phyloP scores from a whole-genome alignment of 2,888 invertebrate genomes.

The Cryptus armator region DNA sequence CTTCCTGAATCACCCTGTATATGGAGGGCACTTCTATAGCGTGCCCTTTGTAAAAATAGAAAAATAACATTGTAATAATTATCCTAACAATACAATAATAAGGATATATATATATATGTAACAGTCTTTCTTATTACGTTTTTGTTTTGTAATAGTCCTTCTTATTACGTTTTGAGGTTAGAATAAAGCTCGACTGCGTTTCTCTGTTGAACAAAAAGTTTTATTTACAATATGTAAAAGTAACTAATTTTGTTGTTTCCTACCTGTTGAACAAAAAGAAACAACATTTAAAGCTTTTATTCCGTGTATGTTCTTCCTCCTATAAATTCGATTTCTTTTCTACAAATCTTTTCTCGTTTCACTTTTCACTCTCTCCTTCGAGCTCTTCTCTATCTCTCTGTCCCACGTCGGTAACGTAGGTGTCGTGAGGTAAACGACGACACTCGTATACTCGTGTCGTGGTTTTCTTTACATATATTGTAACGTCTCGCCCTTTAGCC shows the following conservation, averaged over 20 bases:
- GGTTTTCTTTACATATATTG: constrained; percentile 51
- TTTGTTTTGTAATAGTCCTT: too few species aligned
- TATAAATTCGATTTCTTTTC: not conserved
- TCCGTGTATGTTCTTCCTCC: constrained; percentile 1
- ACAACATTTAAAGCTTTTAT: constrained; percentile 46
- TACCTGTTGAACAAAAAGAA: constrained; percentile 46
- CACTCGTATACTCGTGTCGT: constrained; percentile 40
- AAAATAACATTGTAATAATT: too few species aligned
- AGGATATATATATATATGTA: too few species aligned
- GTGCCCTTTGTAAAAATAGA: too few species aligned
- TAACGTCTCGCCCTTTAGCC: too few species aligned
- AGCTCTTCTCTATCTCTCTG: not conserved
- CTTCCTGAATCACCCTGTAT: not conserved
- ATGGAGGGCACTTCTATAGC: too few species aligned
- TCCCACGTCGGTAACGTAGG: constrained; percentile 25
- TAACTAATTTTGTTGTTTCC: too few species aligned
- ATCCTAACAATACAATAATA: too few species aligned
- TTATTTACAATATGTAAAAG: too few species aligned
- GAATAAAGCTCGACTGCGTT: constrained; percentile 43
- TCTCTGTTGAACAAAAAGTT: too few species aligned
- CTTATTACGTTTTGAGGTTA: constrained; percentile 15
- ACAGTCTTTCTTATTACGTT: too few species aligned
- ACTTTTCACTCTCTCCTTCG: not conserved
- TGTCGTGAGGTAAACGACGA: constrained; percentile 15
- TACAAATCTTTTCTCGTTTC: not conserved